Evolutionary conservation across 2,888 invertebrate genomes (phyloP), one percentile per base, ranked within the genome.

Genomic region (Belgica antarctica): DNA sequence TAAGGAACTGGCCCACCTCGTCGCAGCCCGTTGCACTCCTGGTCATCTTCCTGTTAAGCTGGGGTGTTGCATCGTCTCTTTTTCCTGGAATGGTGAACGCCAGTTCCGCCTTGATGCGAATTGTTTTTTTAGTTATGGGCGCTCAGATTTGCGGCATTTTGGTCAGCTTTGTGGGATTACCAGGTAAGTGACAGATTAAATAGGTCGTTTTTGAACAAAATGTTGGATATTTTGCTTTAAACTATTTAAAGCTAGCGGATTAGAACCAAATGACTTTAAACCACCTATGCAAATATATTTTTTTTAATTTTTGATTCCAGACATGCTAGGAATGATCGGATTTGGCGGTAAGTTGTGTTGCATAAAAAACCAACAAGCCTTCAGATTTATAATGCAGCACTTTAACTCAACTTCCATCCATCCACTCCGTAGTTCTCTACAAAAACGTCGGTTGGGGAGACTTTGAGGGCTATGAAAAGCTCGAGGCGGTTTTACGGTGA

Each of bases 291-390:
- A 27, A n/a, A 36, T 1, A 3, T 10, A 19, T 62, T 31, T 62
- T 62, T 34, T 62, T n/a, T n/a, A n/a, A 12, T 12, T 63, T 36
- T n/a, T 15, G 17, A 8, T 7, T 27, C 25, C 86, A 0, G 86
- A 86, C 4, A 82, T 86, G 76, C 79, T 87, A 71, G 87, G 87
- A 12, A 86, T 87, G 86, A 77, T 87, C 34, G 68, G 1, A 77
- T 86, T 59, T 83, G 84, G 66, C 86, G 87, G 68, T 68, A 25
- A 68, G 24, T 31, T 68, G n/a, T 57, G 28, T 28, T 19, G 34
- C 34, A 8, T 34, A 7, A 34, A 34, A 7, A 34, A 34, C 34
- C n/a, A n/a, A n/a, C n/a, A n/a, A n/a, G n/a, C n/a, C n/a, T n/a
- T 34, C 34, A 34, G 34, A 34, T 34, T 34, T 34, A 34, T n/a